Evolutionary conservation across 1,140 invertebrate genomes (phyloP).

Genomic region (Drosophila orena): DNA sequence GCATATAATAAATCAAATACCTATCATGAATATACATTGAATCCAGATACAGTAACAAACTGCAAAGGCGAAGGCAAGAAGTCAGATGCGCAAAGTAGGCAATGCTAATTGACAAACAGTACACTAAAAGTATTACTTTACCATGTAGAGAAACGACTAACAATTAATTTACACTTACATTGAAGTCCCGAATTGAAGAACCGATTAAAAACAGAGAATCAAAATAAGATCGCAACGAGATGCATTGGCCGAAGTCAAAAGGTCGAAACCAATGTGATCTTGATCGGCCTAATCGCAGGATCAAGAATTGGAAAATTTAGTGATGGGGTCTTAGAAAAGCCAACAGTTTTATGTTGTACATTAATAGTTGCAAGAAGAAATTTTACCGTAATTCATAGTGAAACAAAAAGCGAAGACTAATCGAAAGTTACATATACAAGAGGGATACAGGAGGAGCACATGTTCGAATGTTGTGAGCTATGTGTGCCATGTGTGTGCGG

Average conservation of each 20-base stretch:
- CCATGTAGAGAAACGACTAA: slow-evolving; percentile 66
- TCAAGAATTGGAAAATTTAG: slow-evolving; percentile 26
- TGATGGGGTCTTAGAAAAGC: slow-evolving; percentile 27
- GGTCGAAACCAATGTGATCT: slow-evolving; percentile 11
- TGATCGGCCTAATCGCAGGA: slow-evolving; percentile 5
- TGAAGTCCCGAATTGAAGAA: slow-evolving; percentile 18
- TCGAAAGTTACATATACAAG: slow-evolving; percentile 34
- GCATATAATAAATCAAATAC: slow-evolving; percentile 32
- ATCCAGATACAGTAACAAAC: slow-evolving; percentile 20
- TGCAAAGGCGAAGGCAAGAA: slow-evolving; percentile 1
- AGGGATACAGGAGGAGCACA: slow-evolving; percentile 17
- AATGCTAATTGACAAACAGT: slow-evolving; percentile 48
- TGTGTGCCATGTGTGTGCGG: slow-evolving; percentile 4
- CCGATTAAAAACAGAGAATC: slow-evolving; percentile 15
- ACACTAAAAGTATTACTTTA: slow-evolving; percentile 79
- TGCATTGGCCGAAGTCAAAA: slow-evolving; percentile 8
- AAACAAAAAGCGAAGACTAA: slow-evolving; percentile 76
- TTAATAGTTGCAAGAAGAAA: slow-evolving; percentile 56
- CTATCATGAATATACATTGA: slow-evolving; percentile 33
- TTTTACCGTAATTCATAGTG: slow-evolving; percentile 69
- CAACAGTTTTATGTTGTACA: slow-evolving; percentile 68
- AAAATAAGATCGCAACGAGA: background rate
- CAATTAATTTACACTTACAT: slow-evolving; percentile 56
- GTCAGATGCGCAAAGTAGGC: slow-evolving; percentile 38
- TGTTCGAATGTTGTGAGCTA: slow-evolving; percentile 52